These are phyloP conservation scores for Diploptera punctata DNA, from an alignment of 2,888 invertebrate genomes.

Conservation along the genomic window DNA sequence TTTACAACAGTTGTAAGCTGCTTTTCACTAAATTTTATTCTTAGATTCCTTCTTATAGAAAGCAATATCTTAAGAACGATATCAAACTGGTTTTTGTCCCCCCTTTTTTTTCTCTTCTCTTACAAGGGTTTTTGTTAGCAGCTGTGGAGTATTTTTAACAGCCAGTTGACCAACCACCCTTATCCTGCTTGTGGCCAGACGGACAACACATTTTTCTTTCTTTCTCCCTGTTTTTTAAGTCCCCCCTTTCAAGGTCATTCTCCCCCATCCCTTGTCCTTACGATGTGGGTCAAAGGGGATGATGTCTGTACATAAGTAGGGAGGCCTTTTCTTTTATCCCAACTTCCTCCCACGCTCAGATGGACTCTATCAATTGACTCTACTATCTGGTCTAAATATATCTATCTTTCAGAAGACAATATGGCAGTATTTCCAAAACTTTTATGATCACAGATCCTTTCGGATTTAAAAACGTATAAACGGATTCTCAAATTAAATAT, in stretches of 20 bases:
- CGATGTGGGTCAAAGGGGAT: slow-evolving; percentile 30
- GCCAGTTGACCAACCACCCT: slow-evolving; percentile 19
- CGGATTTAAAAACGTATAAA: too few species aligned
- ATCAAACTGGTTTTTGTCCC: background rate
- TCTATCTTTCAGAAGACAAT: too few species aligned
- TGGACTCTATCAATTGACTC: background rate
- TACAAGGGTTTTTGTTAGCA: slow-evolving; percentile 1
- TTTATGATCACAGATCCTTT: too few species aligned
- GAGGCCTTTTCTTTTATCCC: background rate
- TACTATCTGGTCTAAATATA: background rate
- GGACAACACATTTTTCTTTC: slow-evolving; percentile 20
- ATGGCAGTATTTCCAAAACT: too few species aligned
- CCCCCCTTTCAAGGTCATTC: slow-evolving; percentile 8
- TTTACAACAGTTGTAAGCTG: too few species aligned
- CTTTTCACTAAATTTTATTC: too few species aligned
- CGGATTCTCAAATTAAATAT: too few species aligned
- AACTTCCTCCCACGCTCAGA: slow-evolving; percentile 23
- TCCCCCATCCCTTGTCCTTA: slow-evolving; percentile 15
- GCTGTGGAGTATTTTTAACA: slow-evolving; percentile 14
- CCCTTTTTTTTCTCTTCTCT: background rate
- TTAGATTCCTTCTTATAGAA: too few species aligned
- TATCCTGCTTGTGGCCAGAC: slow-evolving; percentile 6
- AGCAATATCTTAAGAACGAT: background rate
- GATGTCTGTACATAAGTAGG: slow-evolving; percentile 1
- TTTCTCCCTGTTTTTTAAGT: slow-evolving; percentile 17